phyloP scores from a whole-genome alignment of 2,797 vertebrate species.

The Notolabrus celidotus region DNA sequence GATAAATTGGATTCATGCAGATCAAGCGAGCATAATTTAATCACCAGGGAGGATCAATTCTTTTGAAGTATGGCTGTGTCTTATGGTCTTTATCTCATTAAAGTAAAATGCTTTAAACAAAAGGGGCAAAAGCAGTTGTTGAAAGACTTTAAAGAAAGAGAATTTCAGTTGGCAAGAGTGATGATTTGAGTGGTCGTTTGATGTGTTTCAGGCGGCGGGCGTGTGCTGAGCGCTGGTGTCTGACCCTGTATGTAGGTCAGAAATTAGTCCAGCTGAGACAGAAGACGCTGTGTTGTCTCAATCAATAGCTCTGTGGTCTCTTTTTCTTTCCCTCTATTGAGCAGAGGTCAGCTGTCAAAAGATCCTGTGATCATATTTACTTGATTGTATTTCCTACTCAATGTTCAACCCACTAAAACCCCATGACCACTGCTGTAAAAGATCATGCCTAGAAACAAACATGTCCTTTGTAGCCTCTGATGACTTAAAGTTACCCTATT shows the following conservation, averaged over 20 bases:
- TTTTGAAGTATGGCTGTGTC: slow-evolving; percentile 46
- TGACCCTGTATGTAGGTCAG: slow-evolving; percentile 59
- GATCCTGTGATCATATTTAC: slow-evolving; percentile 77
- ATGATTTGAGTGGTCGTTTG: slow-evolving; percentile 21
- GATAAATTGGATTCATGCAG: slow-evolving; percentile 66
- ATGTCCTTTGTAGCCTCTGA: slow-evolving; percentile 44
- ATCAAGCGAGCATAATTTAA: slow-evolving; percentile 59
- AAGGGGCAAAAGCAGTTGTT: slow-evolving; percentile 10
- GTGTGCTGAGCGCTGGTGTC: slow-evolving; percentile 1
- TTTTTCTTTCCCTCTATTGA: slow-evolving; percentile 52
- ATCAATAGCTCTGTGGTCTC: slow-evolving; percentile 69
- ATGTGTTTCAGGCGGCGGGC: slow-evolving; percentile 31
- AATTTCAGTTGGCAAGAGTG: slow-evolving; percentile 1
- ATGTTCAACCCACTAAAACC: slow-evolving; percentile 62
- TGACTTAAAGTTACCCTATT: slow-evolving; percentile 12
- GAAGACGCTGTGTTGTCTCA: slow-evolving; percentile 69
- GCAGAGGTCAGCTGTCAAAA: slow-evolving; percentile 73
- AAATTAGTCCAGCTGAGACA: slow-evolving; percentile 64
- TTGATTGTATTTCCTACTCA: slow-evolving; percentile 74
- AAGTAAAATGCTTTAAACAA: slow-evolving; percentile 32
- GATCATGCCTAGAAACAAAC: slow-evolving; percentile 53
- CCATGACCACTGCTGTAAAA: slow-evolving; percentile 68
- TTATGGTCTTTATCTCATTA: slow-evolving; percentile 50
- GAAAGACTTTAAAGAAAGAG: slow-evolving; percentile 19
- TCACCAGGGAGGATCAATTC: slow-evolving; percentile 49